Base-by-base conservation (phyloP, 1,140 invertebrate genomes). In the Heterodera carotae region DNA sequence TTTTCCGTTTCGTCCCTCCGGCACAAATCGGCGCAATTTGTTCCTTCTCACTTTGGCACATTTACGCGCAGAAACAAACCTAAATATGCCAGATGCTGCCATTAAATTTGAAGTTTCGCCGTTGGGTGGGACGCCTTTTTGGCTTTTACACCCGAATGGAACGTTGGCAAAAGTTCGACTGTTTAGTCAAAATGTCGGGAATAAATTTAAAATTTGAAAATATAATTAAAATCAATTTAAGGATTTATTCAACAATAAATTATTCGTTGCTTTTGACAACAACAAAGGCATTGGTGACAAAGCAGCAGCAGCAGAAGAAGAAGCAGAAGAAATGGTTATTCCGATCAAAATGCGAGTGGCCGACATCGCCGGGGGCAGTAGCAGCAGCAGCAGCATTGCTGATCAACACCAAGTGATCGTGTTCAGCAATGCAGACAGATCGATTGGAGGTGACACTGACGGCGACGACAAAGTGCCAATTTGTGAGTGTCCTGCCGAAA, bases 61-160 rank as follows among this genome's bases (percentile, higher is more conserved):
- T 62, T 74, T 74, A 25, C 64, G 59, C 39, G 72, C 56, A 18
- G 72, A 74, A 62, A 74, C 72, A 10, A 74, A 74, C 64, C 15
- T 34, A 74, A 64, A 74, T 74, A 22, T 74, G 39, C 64, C 1
- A 18, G 72, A 74, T 74, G 15, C 31, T 29, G 27, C 33, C 59
- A 62, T 74, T 8, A 29, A 62, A 74, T 74, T 62, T 62, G 27
- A 74, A 74, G 53, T 74, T 2, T 29, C 29, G 31, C 39, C 56
- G 18, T 10, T 56, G 0, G 15, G 62, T 18, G 4, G 59, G 36
- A 31, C 72, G n/a, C 72, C 72, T 33, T 74, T 74, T 62, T 56
- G 31, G 43, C 64, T 27, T 22, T 36, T 74, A 27, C 53, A 36
- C 25, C 10, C 59, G 33, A 64, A 74, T 64, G 72, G 72, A 18